A percentile compares a stretch with the other conserved stretches of the same genome.
Evolutionary conservation across 2,797 vertebrate genomes (phyloP).

Genomic region (Scleropages formosus): DNA sequence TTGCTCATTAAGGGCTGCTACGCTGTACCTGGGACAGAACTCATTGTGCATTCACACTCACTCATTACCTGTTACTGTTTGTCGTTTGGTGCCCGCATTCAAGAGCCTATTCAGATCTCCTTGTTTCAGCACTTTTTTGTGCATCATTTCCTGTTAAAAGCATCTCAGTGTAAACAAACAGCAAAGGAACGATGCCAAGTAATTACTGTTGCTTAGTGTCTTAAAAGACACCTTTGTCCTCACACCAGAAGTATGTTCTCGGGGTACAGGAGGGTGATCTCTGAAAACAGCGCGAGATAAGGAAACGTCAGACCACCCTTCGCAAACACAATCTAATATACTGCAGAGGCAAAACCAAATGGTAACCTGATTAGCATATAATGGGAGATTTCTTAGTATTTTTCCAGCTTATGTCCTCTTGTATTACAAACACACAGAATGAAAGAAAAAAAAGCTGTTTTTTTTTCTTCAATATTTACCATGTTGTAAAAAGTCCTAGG

Average conservation of each 20-base stretch:
- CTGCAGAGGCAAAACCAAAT: not conserved
- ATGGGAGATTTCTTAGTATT: not conserved
- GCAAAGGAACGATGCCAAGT: constrained; percentile 53
- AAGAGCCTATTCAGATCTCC: constrained; percentile 5
- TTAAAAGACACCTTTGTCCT: not conserved
- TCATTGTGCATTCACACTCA: not conserved
- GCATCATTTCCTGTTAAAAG: constrained; percentile 38
- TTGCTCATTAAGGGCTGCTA: constrained; percentile 50
- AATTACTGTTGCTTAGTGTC: constrained; percentile 27
- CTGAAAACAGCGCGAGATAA: not conserved
- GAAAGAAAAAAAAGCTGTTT: constrained; percentile 1
- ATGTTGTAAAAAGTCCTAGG: not conserved
- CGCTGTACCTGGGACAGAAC: constrained; percentile 40
- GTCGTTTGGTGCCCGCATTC: constrained; percentile 20
- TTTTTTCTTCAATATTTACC: constrained; percentile 14
- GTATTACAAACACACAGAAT: not conserved
- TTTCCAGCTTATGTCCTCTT: not conserved
- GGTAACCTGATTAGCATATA: not conserved
- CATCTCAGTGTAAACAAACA: constrained; percentile 52
- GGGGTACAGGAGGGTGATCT: not conserved
- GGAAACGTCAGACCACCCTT: not conserved
- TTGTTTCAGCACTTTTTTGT: not conserved
- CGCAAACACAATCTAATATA: not conserved
- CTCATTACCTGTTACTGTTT: constrained; percentile 12
- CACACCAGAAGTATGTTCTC: not conserved